Percentiles rank a stretch among this genome's conserved stretches.
These are phyloP conservation scores for Zaprionus capensis DNA, from an alignment of 1,140 invertebrate genomes.

Conservation along the genomic window DNA sequence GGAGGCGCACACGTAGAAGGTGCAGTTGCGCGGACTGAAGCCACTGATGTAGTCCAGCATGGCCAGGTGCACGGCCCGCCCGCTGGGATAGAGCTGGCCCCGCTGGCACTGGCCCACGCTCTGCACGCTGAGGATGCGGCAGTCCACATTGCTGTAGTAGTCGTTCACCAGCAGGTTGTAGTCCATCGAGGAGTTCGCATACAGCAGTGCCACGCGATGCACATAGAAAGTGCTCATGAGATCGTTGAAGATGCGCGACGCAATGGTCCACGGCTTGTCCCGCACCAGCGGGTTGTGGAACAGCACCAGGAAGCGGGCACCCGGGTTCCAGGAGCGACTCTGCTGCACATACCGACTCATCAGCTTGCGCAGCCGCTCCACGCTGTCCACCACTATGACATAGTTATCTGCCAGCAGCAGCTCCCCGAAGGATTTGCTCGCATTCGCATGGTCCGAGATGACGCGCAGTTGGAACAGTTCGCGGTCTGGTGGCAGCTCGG, in stretches of 20 bases:
- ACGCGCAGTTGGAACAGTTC: conserved; percentile 70
- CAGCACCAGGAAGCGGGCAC: conserved; percentile 72
- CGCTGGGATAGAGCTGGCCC: conserved; percentile 43
- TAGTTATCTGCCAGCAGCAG: conserved; percentile 70
- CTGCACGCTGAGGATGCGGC: conserved; percentile 59
- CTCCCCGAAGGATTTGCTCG: conserved; percentile 25
- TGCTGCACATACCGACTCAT: conserved; percentile 51
- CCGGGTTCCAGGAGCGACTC: conserved; percentile 78
- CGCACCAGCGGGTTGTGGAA: conserved; percentile 56
- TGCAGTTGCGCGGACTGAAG: conserved; percentile 70
- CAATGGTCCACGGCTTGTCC: conserved; percentile 44
- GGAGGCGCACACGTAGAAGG: conserved; percentile 73
- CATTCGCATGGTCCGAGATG: conserved; percentile 42
- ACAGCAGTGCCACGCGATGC: conserved; percentile 75
- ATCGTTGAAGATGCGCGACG: conserved; percentile 61
- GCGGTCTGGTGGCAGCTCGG: neutral
- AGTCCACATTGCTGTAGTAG: conserved; percentile 73
- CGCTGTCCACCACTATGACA: conserved; percentile 64
- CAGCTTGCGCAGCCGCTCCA: conserved; percentile 43
- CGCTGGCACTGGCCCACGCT: conserved; percentile 63
- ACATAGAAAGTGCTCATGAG: conserved; percentile 67
- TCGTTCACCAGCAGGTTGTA: conserved; percentile 76
- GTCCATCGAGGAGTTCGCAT: conserved; percentile 46
- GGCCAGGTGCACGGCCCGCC: conserved; percentile 33
- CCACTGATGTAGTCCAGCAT: conserved; percentile 59